Evolutionary conservation across 2,888 invertebrate genomes (phyloP).

Genomic region (Ochropacha duplaris): DNA sequence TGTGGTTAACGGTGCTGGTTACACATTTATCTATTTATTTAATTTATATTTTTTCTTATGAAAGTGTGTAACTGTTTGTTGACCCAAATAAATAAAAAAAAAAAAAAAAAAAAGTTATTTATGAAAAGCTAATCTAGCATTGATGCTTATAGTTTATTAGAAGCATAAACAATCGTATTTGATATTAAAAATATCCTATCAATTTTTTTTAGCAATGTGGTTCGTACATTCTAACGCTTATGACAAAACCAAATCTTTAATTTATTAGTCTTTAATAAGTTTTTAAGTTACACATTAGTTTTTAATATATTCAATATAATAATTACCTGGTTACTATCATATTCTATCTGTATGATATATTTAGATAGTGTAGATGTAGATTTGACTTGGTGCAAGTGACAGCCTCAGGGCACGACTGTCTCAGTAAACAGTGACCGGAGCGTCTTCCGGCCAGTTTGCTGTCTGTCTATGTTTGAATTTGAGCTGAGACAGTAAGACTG

Average conservation of each 20-base stretch:
- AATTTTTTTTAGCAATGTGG: neutral
- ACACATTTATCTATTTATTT: too few species aligned
- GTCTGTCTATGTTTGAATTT: slow-evolving; percentile 55
- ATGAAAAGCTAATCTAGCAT: neutral
- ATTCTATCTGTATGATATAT: neutral
- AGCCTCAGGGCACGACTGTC: slow-evolving; percentile 33
- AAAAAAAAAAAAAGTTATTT: too few species aligned
- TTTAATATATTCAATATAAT: too few species aligned
- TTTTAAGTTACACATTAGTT: too few species aligned
- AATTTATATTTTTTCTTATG: neutral
- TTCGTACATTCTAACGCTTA: neutral
- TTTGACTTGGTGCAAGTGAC: slow-evolving; percentile 10
- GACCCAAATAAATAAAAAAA: neutral
- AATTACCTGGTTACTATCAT: too few species aligned
- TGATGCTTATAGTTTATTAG: neutral
- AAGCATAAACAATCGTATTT: too few species aligned
- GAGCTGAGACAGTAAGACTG: slow-evolving; percentile 25
- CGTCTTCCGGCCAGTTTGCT: slow-evolving; percentile 35
- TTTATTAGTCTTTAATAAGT: too few species aligned
- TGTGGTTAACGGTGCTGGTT: too few species aligned
- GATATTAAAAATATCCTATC: too few species aligned
- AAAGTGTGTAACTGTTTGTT: neutral
- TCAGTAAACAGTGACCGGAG: slow-evolving; percentile 38
- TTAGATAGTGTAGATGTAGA: neutral
- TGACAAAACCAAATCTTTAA: neutral